Conservation (phyloP, 1,140 invertebrate species). For the Rhysida immarginata region DNA sequence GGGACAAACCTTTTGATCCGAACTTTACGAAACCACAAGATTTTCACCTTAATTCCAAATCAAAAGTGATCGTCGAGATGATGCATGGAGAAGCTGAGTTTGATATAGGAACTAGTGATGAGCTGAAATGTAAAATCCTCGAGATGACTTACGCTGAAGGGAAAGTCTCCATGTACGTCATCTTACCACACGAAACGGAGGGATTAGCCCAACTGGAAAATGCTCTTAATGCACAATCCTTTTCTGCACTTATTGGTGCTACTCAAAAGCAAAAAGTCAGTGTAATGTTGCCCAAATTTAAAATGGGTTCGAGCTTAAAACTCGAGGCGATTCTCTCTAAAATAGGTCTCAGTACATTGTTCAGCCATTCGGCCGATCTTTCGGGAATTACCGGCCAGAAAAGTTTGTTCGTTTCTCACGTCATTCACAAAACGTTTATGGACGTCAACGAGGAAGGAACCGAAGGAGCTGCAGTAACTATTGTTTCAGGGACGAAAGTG, state of each 20-base stretch:
- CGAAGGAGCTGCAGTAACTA: conserved; percentile 45
- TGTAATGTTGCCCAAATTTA: conserved; percentile 56
- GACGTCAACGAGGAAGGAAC: conserved; percentile 69
- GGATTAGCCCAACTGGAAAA: conserved; percentile 32
- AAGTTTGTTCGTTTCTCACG: conserved; percentile 34
- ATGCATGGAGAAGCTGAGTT: conserved; percentile 50
- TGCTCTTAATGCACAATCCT: conserved; percentile 18
- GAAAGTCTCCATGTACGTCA: conserved; percentile 30
- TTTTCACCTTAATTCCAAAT: conserved; percentile 38
- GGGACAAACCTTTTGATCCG: conserved; percentile 48
- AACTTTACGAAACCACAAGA: conserved; percentile 34
- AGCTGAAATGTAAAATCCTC: conserved; percentile 54
- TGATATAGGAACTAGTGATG: conserved; percentile 42
- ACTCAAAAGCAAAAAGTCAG: conserved; percentile 32
- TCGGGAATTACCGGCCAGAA: conserved; percentile 37
- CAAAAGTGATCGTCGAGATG: conserved; percentile 37
- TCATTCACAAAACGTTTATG: conserved; percentile 66
- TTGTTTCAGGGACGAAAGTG: conserved; percentile 41
- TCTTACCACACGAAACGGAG: conserved; percentile 45
- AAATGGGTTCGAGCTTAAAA: conserved; percentile 47
- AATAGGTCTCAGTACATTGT: conserved; percentile 51
- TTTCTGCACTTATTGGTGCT: conserved; percentile 37
- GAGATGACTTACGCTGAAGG: conserved; percentile 49
- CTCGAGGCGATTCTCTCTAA: conserved; percentile 42
- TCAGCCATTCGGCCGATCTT: conserved; percentile 43